Evolutionary conservation across 2,888 invertebrate species (phyloP).

Genomic region (Lochmaea capreae): DNA sequence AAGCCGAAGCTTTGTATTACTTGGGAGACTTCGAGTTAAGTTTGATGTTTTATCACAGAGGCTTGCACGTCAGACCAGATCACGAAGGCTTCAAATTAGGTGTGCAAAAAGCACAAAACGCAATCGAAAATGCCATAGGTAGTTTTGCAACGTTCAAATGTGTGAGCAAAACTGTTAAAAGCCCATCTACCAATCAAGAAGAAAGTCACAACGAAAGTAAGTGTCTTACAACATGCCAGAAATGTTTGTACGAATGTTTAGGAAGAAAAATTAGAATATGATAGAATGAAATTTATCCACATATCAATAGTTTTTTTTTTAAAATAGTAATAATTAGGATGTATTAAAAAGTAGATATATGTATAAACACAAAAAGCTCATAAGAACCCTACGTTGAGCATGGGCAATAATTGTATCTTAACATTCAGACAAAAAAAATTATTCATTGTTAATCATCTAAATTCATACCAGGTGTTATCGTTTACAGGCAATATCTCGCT

Average conservation of each 20-base stretch:
- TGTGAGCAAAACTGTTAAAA: conserved; percentile 11
- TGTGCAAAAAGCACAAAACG: conserved; percentile 93
- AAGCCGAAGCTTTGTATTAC: conserved; percentile 92
- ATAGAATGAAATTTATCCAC: no score
- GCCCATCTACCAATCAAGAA: conserved; percentile 10
- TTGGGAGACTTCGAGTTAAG: conserved; percentile 94
- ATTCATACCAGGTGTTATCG: no score
- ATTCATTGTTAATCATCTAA: no score
- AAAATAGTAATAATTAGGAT: no score
- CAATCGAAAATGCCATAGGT: conserved; percentile 91
- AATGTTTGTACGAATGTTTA: neutral
- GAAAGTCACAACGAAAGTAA: conserved; percentile 33
- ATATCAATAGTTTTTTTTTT: no score
- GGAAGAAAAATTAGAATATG: no score
- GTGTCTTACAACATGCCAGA: neutral
- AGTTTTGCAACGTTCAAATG: conserved; percentile 47
- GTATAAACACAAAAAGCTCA: no score
- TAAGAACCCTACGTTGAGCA: no score
- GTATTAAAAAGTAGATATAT: no score
- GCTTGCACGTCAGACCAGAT: conserved; percentile 86
- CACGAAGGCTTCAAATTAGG: conserved; percentile 81
- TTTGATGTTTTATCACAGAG: conserved; percentile 90
- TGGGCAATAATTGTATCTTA: no score
- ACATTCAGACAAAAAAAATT: no score
- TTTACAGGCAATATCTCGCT: no score